Percentiles rank a stretch among this genome's conserved stretches.
phyloP scores from a whole-genome alignment of 1,140 invertebrate species.

The Bombus impatiens region DNA sequence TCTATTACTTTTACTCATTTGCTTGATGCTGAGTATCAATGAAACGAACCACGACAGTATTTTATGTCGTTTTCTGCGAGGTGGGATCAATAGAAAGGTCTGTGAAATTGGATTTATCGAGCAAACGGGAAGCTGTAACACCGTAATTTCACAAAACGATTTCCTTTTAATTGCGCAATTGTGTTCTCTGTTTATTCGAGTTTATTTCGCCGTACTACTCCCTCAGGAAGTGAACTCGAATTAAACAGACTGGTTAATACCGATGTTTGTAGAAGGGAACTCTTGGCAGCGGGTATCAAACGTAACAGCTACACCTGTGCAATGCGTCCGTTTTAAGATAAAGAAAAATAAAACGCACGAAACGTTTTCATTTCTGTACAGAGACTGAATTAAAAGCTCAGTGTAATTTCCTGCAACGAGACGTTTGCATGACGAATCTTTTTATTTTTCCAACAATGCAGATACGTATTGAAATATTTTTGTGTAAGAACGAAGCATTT shows the following conservation, averaged over 20 bases:
- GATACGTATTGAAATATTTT: too few species aligned
- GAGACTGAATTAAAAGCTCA: not conserved
- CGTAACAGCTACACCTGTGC: not conserved
- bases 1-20: not conserved
- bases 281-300: not conserved
- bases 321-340: not conserved
- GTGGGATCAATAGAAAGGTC: not conserved
- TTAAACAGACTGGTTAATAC: not conserved
- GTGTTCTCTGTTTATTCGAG: not conserved
- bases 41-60: not conserved
- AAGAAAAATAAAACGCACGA: not conserved
- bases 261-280: not conserved
- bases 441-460: not conserved
- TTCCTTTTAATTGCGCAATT: not conserved
- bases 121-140: not conserved
- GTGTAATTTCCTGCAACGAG: not conserved
- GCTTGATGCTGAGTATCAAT: not conserved
- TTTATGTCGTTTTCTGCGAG: not conserved
- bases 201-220: not conserved
- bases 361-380: not conserved
- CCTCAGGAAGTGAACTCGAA: not conserved
- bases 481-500: too few species aligned
- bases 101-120: not conserved
- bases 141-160: not conserved
- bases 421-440: not conserved